Conservation (phyloP, 1,140 invertebrate genomes). For the Bombus confusus region DNA sequence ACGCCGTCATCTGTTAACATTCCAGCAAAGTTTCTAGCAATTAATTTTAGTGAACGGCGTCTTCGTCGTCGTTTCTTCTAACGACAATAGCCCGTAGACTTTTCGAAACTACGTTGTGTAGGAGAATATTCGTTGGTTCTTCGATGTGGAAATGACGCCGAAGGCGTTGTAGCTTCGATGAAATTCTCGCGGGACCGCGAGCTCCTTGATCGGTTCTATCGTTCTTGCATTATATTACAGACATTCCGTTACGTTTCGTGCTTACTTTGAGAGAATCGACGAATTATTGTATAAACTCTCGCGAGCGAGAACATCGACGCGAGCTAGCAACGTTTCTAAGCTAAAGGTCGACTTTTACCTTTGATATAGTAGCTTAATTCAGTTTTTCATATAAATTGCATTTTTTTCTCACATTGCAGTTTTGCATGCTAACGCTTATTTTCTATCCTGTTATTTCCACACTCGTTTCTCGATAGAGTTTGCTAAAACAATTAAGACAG, state of each 20-base stretch:
- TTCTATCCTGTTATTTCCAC: background rate
- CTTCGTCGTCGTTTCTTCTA: conserved; percentile 7
- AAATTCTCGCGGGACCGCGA: background rate
- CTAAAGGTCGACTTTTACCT: background rate
- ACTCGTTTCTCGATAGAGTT: background rate
- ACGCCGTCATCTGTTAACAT: no score
- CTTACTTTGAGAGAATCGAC: background rate
- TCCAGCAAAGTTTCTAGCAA: conserved; percentile 17
- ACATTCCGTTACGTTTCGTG: background rate
- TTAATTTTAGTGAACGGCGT: conserved; percentile 15
- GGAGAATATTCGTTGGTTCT: background rate
- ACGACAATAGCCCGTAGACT: background rate
- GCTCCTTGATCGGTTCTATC: background rate
- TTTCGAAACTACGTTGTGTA: background rate
- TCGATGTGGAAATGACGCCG: background rate
- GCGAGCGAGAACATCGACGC: background rate
- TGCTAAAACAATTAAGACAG: conserved; percentile 33
- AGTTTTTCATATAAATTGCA: background rate
- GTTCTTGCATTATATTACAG: background rate
- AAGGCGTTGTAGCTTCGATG: background rate
- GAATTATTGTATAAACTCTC: background rate
- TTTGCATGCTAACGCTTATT: background rate
- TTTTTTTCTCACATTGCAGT: background rate
- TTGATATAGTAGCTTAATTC: background rate
- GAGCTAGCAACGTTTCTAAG: background rate